Percentiles rank a stretch among this genome's conserved stretches.
phyloP scores from a whole-genome alignment of 2,113 vertebrate genomes.

The Nycticebus coucang region DNA sequence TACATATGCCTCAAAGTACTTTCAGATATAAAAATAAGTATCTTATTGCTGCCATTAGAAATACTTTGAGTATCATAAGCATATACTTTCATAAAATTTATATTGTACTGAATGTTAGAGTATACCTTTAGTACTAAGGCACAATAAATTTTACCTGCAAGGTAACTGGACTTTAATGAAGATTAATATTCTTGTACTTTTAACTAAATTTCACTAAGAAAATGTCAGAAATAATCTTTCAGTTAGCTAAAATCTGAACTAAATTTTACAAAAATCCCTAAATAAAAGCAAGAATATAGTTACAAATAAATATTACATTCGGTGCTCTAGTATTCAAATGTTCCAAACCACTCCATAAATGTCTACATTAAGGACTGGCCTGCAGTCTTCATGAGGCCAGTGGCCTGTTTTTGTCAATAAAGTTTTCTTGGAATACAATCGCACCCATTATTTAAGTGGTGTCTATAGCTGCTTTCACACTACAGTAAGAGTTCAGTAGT shows the following conservation, averaged over 20 bases:
- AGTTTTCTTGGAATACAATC: background rate
- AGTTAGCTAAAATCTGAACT: conserved; percentile 40
- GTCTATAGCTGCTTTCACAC: background rate
- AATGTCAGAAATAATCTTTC: background rate
- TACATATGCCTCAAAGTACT: conserved; percentile 9
- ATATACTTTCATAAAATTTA: conserved; percentile 62
- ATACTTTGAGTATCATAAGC: conserved; percentile 62
- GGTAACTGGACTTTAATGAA: conserved; percentile 30
- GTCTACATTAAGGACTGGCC: background rate
- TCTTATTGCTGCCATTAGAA: conserved; percentile 46
- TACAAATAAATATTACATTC: conserved; percentile 25
- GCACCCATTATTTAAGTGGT: background rate
- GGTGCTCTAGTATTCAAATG: background rate
- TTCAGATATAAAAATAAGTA: conserved; percentile 52
- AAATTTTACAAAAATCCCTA: background rate
- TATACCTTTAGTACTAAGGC: conserved; percentile 58
- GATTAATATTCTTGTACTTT: conserved; percentile 10
- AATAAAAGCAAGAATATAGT: background rate
- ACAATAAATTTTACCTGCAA: conserved; percentile 38
- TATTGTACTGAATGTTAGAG: conserved; percentile 52
- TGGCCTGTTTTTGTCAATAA: background rate
- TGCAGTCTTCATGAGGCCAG: background rate
- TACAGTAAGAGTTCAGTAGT: background rate
- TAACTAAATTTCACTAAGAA: conserved; percentile 43
- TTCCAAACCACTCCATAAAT: background rate